These are phyloP conservation scores for Pseudomyrmex dendroicus DNA, from an alignment of 1,140 invertebrate genomes.

Conservation along the genomic window DNA sequence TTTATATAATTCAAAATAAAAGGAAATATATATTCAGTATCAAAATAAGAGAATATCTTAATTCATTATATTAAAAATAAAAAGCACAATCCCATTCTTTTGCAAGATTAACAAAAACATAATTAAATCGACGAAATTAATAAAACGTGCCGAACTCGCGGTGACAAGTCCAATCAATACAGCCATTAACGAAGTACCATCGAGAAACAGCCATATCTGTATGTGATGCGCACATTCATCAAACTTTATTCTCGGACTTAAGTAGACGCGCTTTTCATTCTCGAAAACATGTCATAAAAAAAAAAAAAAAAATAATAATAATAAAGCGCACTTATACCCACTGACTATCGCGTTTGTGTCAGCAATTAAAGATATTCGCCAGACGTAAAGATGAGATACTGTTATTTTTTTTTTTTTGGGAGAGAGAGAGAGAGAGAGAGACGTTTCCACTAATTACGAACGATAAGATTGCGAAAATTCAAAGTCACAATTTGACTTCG, in stretches of 20 bases:
- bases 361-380: constrained; percentile 33
- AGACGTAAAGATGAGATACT: background rate
- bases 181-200: background rate
- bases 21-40: background rate
- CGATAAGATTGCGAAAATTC: too few relatives aligned
- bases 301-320: constrained; percentile 54
- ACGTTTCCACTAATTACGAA: too few relatives aligned
- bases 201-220: background rate
- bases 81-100: background rate
- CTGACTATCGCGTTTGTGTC: constrained; percentile 20
- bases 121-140: background rate
- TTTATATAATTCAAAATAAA: background rate
- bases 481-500: background rate
- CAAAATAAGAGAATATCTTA: too few relatives aligned
- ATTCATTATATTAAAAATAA: too few relatives aligned
- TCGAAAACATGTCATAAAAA: constrained; percentile 46
- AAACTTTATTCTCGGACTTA: constrained; percentile 1
- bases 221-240: background rate
- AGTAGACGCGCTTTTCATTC: constrained; percentile 23
- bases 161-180: background rate
- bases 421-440: too few relatives aligned
- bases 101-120: background rate
- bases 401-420: background rate
- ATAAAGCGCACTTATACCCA: constrained; percentile 46
- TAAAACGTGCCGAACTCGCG: background rate